Conservation (phyloP, 2,797 vertebrate species). For the Poecile montanus region DNA sequence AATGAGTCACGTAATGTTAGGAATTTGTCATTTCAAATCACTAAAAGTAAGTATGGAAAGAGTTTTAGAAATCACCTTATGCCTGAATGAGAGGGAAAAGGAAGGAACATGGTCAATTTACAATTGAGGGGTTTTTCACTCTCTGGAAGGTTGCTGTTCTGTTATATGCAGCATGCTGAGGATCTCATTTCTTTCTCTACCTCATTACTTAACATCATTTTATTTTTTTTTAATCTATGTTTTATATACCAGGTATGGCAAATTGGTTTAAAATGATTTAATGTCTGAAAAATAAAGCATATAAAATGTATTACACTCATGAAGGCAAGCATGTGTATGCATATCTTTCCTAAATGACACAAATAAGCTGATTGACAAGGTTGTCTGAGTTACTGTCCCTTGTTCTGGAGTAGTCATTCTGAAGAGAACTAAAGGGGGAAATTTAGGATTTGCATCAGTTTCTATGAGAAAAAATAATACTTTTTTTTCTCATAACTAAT, state of each 20-base stretch:
- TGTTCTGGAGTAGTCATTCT: neutral
- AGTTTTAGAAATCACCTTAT: neutral
- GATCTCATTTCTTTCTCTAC: slow-evolving; percentile 17
- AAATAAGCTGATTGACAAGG: neutral
- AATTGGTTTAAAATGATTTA: neutral
- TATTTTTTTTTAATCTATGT: neutral
- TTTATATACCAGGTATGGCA: neutral
- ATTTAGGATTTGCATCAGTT: neutral
- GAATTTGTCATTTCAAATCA: neutral
- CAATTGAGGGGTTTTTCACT: neutral
- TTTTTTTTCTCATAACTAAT: neutral
- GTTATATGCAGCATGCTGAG: neutral
- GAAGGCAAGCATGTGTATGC: neutral
- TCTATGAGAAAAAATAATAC: neutral
- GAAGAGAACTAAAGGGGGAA: neutral
- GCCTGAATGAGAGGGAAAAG: neutral
- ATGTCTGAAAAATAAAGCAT: neutral
- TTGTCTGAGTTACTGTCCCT: neutral
- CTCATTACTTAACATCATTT: slow-evolving; percentile 30
- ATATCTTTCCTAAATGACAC: neutral
- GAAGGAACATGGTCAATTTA: neutral
- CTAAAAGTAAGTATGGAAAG: neutral
- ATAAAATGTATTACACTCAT: neutral
- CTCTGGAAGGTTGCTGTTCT: neutral
- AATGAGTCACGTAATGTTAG: neutral